Evolutionary conservation across 2,888 invertebrate genomes (phyloP).

Genomic region (Andrena haemorrhoa): DNA sequence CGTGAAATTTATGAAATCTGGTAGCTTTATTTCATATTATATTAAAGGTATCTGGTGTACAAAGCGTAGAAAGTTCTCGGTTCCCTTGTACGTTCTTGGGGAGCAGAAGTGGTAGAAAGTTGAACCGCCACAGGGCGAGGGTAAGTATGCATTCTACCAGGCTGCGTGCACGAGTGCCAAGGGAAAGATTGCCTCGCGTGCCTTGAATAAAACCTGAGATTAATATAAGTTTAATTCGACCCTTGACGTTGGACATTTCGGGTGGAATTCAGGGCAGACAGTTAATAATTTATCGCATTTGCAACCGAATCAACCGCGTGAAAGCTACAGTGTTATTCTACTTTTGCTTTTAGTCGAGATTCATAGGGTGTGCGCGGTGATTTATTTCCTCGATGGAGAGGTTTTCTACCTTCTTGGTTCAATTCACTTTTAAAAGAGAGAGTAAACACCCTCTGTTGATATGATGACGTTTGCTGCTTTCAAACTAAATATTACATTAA

Average conservation of each 20-base stretch:
- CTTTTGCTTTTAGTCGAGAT: background rate
- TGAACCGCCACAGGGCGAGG: background rate
- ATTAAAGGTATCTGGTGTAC: background rate
- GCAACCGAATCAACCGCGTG: background rate
- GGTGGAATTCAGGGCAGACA: background rate
- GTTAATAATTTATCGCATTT: constrained; percentile 15
- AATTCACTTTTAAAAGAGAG: background rate
- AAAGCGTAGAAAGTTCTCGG: background rate
- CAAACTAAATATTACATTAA: background rate
- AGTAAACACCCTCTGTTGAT: background rate
- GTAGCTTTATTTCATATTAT: background rate
- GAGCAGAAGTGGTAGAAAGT: background rate
- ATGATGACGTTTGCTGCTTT: background rate
- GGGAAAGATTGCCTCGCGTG: constrained; percentile 25
- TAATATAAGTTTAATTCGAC: constrained; percentile 36
- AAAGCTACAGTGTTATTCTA: constrained; percentile 2
- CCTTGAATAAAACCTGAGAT: constrained; percentile 31
- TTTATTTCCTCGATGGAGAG: background rate
- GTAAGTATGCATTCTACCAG: constrained; percentile 2
- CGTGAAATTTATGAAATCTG: background rate
- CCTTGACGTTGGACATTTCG: background rate
- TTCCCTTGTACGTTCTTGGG: no score
- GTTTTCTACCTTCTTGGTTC: background rate
- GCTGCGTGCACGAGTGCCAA: constrained; percentile 2
- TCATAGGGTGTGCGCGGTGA: background rate